A percentile compares a stretch with the other conserved stretches of the same genome.
Conservation (phyloP, 2,797 vertebrate genomes). For the Gallinago nigripennis region DNA sequence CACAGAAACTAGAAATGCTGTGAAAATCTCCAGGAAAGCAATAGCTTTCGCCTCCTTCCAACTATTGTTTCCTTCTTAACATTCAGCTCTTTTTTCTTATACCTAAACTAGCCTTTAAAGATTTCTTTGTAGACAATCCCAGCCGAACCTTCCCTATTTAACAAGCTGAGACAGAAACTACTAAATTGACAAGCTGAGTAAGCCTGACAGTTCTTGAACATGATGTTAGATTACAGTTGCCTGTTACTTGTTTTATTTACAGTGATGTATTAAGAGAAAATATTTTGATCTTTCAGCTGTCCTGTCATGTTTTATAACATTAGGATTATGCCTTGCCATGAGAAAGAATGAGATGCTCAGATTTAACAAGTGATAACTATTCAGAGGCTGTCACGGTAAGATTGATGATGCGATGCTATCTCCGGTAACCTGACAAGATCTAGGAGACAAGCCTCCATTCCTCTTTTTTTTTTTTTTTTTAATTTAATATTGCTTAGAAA, state of each 20-base stretch:
- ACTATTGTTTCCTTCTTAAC: not conserved
- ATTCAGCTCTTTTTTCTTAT: not conserved
- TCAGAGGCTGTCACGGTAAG: slow-evolving; percentile 19
- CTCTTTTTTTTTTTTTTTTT: not conserved
- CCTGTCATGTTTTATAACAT: slow-evolving; percentile 32
- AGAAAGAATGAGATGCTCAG: slow-evolving; percentile 14
- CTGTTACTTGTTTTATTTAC: slow-evolving; percentile 22
- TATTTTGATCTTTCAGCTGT: slow-evolving; percentile 44
- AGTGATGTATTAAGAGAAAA: slow-evolving; percentile 10
- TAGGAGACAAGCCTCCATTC: not conserved
- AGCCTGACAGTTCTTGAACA: not conserved
- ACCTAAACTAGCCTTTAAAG: not conserved
- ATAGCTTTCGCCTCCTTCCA: not conserved
- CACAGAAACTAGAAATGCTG: not conserved
- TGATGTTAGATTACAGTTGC: not conserved
- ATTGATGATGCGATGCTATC: not conserved
- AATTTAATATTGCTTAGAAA: not conserved
- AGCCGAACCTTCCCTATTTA: not conserved
- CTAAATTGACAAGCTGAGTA: not conserved
- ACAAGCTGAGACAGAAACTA: not conserved
- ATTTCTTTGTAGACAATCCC: not conserved
- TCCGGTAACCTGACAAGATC: not conserved
- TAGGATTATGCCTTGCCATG: not conserved
- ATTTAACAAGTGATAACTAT: slow-evolving; percentile 28
- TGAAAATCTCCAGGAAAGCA: not conserved